phyloP scores from a whole-genome alignment of 2,888 invertebrate genomes.

The Serrognathus titanus region DNA sequence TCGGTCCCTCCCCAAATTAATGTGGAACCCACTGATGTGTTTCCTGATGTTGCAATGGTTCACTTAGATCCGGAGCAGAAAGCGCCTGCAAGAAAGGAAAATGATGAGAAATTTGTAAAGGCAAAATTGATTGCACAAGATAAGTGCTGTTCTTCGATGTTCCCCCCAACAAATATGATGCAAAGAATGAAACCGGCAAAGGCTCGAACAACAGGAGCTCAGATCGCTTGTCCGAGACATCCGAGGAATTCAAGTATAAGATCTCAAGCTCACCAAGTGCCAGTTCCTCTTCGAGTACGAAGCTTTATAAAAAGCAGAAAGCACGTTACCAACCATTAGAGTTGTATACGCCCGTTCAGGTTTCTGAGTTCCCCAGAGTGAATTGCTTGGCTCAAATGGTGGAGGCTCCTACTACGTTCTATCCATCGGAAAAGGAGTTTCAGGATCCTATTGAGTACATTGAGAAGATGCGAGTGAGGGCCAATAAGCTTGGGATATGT shows the following conservation, averaged over 20 bases:
- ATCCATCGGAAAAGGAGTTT: slow-evolving; percentile 80
- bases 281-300: slow-evolving; percentile 47
- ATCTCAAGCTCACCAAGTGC: slow-evolving; percentile 48
- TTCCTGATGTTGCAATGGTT: background rate
- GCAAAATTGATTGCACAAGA: too few relatives aligned
- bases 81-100: too few relatives aligned
- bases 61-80: too few relatives aligned
- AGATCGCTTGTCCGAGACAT: slow-evolving; percentile 26
- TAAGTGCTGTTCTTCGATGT: slow-evolving; percentile 30
- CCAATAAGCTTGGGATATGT: slow-evolving; percentile 81
- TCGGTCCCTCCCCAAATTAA: slow-evolving; percentile 57
- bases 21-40: slow-evolving; percentile 46
- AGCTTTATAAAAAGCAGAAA: slow-evolving; percentile 42
- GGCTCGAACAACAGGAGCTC: slow-evolving; percentile 14
- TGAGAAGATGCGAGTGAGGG: slow-evolving; percentile 70
- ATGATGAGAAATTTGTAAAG: too few relatives aligned
- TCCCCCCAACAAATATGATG: slow-evolving; percentile 56
- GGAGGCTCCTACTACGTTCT: slow-evolving; percentile 76
- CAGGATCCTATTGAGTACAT: slow-evolving; percentile 83
- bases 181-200: slow-evolving; percentile 49
- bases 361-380: slow-evolving; percentile 22
- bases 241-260: slow-evolving; percentile 44
- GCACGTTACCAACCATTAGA: slow-evolving; percentile 33
- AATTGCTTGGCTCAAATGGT: slow-evolving; percentile 55
- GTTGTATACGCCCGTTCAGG: slow-evolving; percentile 38